These are phyloP conservation scores for Andrena bucephala DNA, from an alignment of 2,888 invertebrate species.

Conservation along the genomic window DNA sequence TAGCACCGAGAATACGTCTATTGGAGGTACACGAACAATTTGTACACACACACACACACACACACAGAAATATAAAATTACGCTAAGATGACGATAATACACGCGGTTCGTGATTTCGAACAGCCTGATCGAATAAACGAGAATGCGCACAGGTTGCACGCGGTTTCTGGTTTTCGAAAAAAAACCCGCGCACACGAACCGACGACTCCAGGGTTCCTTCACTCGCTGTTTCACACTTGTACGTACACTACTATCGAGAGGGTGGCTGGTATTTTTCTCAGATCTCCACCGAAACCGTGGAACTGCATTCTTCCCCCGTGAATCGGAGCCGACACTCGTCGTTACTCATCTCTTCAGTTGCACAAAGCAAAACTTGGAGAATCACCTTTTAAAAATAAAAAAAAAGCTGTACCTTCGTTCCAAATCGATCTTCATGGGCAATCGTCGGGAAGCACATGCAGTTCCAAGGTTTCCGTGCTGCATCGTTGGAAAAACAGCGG, in stretches of 20 bases:
- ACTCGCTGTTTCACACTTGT: slow-evolving; percentile 66
- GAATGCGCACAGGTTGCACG: slow-evolving; percentile 30
- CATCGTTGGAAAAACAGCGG: slow-evolving; percentile 77
- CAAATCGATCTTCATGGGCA: slow-evolving; percentile 17
- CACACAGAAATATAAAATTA: slow-evolving; percentile 11
- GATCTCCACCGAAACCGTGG: slow-evolving; percentile 72
- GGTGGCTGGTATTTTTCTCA: slow-evolving; percentile 76
- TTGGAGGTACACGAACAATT: slow-evolving; percentile 8
- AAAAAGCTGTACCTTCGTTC: background rate
- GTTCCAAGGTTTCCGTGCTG: slow-evolving; percentile 50
- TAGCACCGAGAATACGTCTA: slow-evolving; percentile 34
- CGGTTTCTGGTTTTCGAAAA: slow-evolving; percentile 38
- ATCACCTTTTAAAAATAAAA: background rate
- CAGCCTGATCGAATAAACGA: slow-evolving; percentile 34
- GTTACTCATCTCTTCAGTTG: background rate
- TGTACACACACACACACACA: slow-evolving; percentile 9
- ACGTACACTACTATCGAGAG: slow-evolving; percentile 72
- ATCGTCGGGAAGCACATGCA: slow-evolving; percentile 21
- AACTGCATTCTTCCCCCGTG: slow-evolving; percentile 45
- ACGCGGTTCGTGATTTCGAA: slow-evolving; percentile 38
- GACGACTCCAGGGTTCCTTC: slow-evolving; percentile 66
- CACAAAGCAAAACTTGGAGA: background rate
- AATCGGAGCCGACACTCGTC: background rate
- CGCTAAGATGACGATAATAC: slow-evolving; percentile 20
- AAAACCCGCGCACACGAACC: slow-evolving; percentile 46